phyloP scores from a whole-genome alignment of 2,113 vertebrate genomes.

The Ramphastos sulfuratus region DNA sequence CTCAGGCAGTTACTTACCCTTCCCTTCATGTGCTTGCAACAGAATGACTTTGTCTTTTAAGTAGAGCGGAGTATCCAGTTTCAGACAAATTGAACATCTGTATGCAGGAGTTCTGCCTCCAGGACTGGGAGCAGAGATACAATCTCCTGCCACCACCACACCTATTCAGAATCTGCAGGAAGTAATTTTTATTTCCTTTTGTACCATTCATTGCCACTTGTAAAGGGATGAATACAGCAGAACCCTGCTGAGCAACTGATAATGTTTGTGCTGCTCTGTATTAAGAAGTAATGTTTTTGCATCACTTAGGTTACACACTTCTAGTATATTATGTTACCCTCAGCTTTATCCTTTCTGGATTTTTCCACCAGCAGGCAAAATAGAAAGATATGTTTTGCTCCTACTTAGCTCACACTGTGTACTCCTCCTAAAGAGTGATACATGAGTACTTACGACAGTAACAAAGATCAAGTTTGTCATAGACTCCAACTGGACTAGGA shows the following conservation, averaged over 20 bases:
- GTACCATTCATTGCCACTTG: not conserved
- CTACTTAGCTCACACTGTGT: not conserved
- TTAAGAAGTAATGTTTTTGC: not conserved
- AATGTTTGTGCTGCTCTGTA: not conserved
- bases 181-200: not conserved
- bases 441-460: not conserved
- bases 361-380: not conserved
- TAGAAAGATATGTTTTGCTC: not conserved
- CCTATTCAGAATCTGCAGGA: not conserved
- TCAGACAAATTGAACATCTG: not conserved
- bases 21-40: not conserved
- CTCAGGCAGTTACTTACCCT: not conserved
- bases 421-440: not conserved
- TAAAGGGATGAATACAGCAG: not conserved
- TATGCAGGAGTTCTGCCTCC: not conserved
- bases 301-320: not conserved
- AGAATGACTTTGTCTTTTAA: not conserved
- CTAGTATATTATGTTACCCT: not conserved
- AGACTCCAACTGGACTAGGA: not conserved
- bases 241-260: rapidly evolving
- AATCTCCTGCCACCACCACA: not conserved
- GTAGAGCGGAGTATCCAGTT: not conserved
- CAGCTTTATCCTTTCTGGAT: not conserved
- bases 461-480: not conserved
- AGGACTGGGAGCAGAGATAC: not conserved